These are phyloP conservation scores for Hylyphantes graminicola DNA, from an alignment of 1,140 invertebrate genomes.

Conservation along the genomic window DNA sequence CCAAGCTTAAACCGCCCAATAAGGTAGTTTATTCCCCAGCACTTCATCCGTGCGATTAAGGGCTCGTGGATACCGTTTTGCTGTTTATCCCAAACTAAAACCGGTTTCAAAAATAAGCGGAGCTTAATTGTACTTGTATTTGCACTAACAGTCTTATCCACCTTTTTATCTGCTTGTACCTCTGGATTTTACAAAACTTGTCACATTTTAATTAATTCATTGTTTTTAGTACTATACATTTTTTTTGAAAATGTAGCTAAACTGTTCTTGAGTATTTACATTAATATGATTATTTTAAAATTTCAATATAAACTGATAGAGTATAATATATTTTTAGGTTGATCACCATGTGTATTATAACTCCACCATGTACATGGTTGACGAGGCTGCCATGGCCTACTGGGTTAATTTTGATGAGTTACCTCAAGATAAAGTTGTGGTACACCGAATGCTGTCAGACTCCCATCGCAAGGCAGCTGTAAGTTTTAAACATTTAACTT, in stretches of 20 bases:
- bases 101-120: too few species aligned
- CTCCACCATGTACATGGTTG: slow-evolving; percentile 56
- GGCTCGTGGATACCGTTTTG: too few species aligned
- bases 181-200: too few species aligned
- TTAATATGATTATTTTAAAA: neutral
- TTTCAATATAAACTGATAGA: neutral
- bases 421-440: slow-evolving; percentile 71
- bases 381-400: slow-evolving; percentile 59
- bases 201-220: neutral
- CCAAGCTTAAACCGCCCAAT: too few species aligned
- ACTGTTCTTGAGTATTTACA: neutral
- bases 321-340: slow-evolving; percentile 11
- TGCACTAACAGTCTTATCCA: too few species aligned
- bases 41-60: too few species aligned
- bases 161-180: too few species aligned
- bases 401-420: slow-evolving; percentile 79
- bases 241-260: neutral
- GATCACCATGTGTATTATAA: slow-evolving; percentile 63
- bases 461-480: slow-evolving; percentile 88
- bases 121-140: too few species aligned
- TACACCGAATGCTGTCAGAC: slow-evolving; percentile 81
- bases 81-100: too few species aligned
- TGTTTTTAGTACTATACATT: neutral
- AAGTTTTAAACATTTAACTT: slow-evolving; percentile 68
- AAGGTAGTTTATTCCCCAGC: too few species aligned